Evolutionary conservation across 1,140 invertebrate species (phyloP).

Genomic region (Zaprionus tsacasi): DNA sequence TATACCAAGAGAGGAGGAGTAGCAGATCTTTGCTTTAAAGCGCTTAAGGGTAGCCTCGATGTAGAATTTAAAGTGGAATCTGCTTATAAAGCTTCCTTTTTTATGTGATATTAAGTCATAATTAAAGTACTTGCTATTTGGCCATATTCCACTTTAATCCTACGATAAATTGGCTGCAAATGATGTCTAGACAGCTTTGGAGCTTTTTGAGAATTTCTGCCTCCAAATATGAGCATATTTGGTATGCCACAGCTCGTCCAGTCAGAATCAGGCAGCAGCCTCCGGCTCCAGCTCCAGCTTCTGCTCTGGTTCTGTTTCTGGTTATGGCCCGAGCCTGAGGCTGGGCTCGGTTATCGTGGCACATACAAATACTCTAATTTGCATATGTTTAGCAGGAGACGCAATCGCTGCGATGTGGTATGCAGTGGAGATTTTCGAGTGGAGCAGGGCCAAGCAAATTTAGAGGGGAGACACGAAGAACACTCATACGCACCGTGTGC

Average conservation of each 20-base stretch:
- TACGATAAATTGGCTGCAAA: slow-evolving; percentile 55
- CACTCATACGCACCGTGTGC: slow-evolving; percentile 60
- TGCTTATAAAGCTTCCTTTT: neutral
- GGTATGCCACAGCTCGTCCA: slow-evolving; percentile 38
- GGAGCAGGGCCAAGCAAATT: slow-evolving; percentile 37
- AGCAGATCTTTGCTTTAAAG: slow-evolving; percentile 7
- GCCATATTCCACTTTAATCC: slow-evolving; percentile 23
- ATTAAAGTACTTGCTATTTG: slow-evolving; percentile 19
- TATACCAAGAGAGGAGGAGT: neutral
- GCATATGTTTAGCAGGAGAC: slow-evolving; percentile 69
- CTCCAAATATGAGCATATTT: slow-evolving; percentile 39
- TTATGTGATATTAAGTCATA: neutral
- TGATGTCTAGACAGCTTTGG: slow-evolving; percentile 64
- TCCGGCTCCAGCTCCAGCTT: neutral
- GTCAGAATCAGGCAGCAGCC: slow-evolving; percentile 20
- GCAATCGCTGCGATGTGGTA: slow-evolving; percentile 19
- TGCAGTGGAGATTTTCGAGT: slow-evolving; percentile 39
- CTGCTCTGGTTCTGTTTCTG: neutral
- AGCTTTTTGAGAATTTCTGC: slow-evolving; percentile 5
- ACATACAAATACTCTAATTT: slow-evolving; percentile 80
- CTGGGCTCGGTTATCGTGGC: slow-evolving; percentile 45
- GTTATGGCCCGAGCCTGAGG: neutral
- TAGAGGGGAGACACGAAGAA: slow-evolving; percentile 1
- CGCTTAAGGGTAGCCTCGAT: neutral
- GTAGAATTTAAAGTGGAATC: neutral